Conservation (phyloP, 2,797 vertebrate species). For the Anguilla marmorata region DNA sequence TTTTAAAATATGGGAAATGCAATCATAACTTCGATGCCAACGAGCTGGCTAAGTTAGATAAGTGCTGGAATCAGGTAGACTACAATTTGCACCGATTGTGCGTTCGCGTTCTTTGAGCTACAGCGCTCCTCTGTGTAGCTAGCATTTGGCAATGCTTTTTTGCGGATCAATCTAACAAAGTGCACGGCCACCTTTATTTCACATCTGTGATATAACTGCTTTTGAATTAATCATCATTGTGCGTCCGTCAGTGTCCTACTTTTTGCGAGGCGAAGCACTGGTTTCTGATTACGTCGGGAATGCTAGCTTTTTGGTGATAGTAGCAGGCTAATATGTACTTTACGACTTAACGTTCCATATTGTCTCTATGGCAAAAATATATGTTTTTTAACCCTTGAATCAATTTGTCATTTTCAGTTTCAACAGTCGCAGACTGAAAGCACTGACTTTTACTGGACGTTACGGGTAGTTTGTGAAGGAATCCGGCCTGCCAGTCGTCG, state of each 20-base stretch:
- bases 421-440: not conserved
- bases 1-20: not conserved
- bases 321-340: not conserved
- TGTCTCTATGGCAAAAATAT: not conserved
- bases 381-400: not conserved
- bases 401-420: not conserved
- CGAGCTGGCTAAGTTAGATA: not conserved
- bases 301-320: not conserved
- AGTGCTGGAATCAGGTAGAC: not conserved
- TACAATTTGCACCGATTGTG: not conserved
- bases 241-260: slow-evolving; percentile 60
- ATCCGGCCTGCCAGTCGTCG: slow-evolving; percentile 27
- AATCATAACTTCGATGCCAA: not conserved
- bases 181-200: not conserved
- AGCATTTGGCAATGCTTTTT: not conserved
- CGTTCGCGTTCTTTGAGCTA: not conserved
- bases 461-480: slow-evolving; percentile 24
- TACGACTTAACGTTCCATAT: not conserved
- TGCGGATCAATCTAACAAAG: not conserved
- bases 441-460: slow-evolving; percentile 2
- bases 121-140: not conserved
- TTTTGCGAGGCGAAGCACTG: slow-evolving; percentile 56
- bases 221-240: slow-evolving; percentile 6
- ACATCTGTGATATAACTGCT: not conserved
- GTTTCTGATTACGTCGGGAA: not conserved